Base-by-base conservation (phyloP, 2,113 vertebrate species). In the Ivindomyrus marchei region DNA sequence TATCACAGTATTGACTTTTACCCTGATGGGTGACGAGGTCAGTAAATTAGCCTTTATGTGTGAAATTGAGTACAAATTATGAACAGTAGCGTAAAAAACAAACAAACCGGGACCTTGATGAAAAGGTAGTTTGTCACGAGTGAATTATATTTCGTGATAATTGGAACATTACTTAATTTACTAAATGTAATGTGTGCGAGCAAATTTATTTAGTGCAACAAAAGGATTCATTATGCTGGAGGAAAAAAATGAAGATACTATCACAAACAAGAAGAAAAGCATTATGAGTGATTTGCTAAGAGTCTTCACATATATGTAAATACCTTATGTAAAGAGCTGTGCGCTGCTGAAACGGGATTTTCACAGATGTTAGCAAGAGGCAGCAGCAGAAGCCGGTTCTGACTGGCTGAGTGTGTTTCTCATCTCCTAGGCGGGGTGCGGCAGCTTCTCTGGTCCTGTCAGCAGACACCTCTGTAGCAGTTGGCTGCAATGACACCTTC, bases 1-100 rank as follows among this genome's bases (percentile, higher is more conserved):
- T 92, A 93, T 94, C 90, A 92, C 91, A 92, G 92, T 93, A 90
- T 90, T 49, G 62, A 87, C 80, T 85, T 42, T 83, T 88, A 88
- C 42, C 90, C 90, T 87, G 90, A 42, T 50, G 52, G 50, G 89
- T 92, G 90, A 62, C 5, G 19, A 10, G 90, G 56, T 89, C 89
- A 90, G 89, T 90, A 49, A 85, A 91, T 90, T 88, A 90, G 77
- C 47, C 1, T 88, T 89, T 84, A 85, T 62, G 49, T 66, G 84
- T 47, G 62, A 70, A 90, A 90, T 91, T 91, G 85, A 91, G 88
- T 90, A 9, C 47, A 91, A 66, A 58, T 47, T 50, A 15, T 47
- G 56, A 1, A 39, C 47, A 4, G 27, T 31, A 45, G 19, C 17
- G 3, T 50, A 31, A 27, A 31, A 27, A 80, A 80, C 10, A 89